Evolutionary conservation across 1,140 invertebrate genomes (phyloP).

Genomic region (Drosophila eugracilis): DNA sequence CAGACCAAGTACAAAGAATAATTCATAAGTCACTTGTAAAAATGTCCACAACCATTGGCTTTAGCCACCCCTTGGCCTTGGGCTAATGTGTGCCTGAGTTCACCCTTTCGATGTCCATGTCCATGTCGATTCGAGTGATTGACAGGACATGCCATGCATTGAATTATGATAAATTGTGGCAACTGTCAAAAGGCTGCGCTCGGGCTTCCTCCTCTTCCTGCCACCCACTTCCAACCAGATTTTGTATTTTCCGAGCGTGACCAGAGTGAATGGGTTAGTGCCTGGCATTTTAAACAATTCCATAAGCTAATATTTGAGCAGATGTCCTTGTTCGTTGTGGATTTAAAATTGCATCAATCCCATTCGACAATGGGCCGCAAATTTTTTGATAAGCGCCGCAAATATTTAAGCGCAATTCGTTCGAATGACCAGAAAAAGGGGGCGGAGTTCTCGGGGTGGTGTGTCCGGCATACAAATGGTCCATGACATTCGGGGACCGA

Average conservation of each 20-base stretch:
- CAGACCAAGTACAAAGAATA: conserved; percentile 57
- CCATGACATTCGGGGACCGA: conserved; percentile 47
- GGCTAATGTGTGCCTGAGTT: conserved; percentile 65
- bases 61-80: conserved; percentile 6
- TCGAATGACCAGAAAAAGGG: conserved; percentile 10
- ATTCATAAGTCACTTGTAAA: conserved; percentile 83
- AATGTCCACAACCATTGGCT: conserved; percentile 45
- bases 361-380: conserved; percentile 63
- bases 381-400: conserved; percentile 54
- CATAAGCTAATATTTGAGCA: conserved; percentile 80
- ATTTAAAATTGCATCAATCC: conserved; percentile 73
- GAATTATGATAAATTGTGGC: conserved; percentile 84
- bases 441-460: conserved; percentile 1
- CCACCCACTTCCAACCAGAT: conserved; percentile 2
- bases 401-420: conserved; percentile 68
- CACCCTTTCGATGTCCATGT: conserved; percentile 54
- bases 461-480: conserved; percentile 66
- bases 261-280: conserved; percentile 63
- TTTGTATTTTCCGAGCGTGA: conserved; percentile 48
- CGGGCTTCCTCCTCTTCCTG: conserved; percentile 22
- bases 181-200: conserved; percentile 73
- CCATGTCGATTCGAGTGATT: conserved; percentile 59
- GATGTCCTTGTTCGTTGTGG: conserved; percentile 57
- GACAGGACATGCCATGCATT: conserved; percentile 81
- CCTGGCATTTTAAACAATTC: conserved; percentile 76